These are phyloP conservation scores for Xestia sexstrigata DNA, from an alignment of 2,888 invertebrate genomes.

Conservation along the genomic window DNA sequence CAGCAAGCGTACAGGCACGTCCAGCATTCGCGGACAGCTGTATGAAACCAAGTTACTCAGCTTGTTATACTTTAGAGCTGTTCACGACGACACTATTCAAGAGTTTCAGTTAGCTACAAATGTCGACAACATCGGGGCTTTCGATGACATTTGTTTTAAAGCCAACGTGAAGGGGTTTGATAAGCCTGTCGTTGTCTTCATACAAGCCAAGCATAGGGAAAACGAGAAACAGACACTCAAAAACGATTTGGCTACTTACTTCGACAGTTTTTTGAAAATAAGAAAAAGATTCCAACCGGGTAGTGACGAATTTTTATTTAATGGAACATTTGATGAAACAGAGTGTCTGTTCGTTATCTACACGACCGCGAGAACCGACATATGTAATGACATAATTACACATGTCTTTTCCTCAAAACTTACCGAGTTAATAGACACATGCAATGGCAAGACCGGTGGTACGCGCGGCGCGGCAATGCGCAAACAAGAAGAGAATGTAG, in stretches of 20 bases:
- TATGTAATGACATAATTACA: not conserved
- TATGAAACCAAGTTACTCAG: constrained; percentile 62
- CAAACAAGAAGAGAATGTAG: constrained; percentile 13
- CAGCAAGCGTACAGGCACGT: not conserved
- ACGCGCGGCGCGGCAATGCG: constrained; percentile 6
- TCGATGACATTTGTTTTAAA: constrained; percentile 62
- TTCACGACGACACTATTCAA: constrained; percentile 38
- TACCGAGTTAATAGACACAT: constrained; percentile 46
- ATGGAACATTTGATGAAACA: constrained; percentile 14
- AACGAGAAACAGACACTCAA: constrained; percentile 20
- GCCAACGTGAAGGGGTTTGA: constrained; percentile 27
- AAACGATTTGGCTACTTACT: constrained; percentile 42
- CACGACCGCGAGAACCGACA: constrained; percentile 44
- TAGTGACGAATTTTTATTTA: constrained; percentile 25
- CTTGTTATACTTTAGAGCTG: constrained; percentile 50
- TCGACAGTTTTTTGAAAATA: constrained; percentile 46
- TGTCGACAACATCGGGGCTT: constrained; percentile 48
- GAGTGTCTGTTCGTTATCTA: constrained; percentile 41
- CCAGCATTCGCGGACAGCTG: constrained; percentile 48
- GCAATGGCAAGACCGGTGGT: not conserved
- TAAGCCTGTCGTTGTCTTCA: constrained; percentile 34
- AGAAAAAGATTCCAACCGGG: constrained; percentile 25
- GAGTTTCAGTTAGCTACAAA: constrained; percentile 61
- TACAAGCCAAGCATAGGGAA: constrained; percentile 60
- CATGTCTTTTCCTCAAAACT: constrained; percentile 8